Evolutionary conservation across 2,888 invertebrate species (phyloP), one percentile per base, ranked within the genome.

Genomic region (Zootermopsis nevadensis): DNA sequence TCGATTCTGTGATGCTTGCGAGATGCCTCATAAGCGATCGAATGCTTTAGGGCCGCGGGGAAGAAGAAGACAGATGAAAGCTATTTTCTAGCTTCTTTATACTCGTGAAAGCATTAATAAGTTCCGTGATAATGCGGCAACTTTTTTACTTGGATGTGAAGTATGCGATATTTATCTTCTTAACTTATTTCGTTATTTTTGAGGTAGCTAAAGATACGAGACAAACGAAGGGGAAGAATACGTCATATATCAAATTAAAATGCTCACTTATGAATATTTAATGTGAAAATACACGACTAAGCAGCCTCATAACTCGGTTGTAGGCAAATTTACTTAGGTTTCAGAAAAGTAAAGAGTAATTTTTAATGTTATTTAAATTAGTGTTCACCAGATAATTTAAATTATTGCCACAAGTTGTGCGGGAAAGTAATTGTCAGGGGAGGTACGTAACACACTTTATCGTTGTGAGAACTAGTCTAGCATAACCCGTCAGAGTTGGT

Each of bases 261-360:
- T 60, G 60, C 27, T 60, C 60, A 60, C 60, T 60, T 60, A 60
- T 60, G 60, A 60, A 60, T 60, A 60, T 60, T 60, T 60, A 60
- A n/a, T 60, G 60, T n/a, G 60, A n/a, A 60, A n/a, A 60, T n/a
- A 15, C 27, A 12, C 27, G n/a, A 2, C 6, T 27, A 4, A 60
- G n/a, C 27, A 60, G 60, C n/a, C n/a, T 24, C n/a, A 27, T n/a
- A 60, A 27, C 27, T 60, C 0, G 60, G n/a, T n/a, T 60, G 27
- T 6, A 60, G 12, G 27, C 4, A 60, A n/a, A 60, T 60, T 27
- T 60, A 12, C 60, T n/a, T 4, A n/a, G 6, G 27, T 24, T n/a
- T 60, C 27, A 60, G 60, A 7, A 60, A 48, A 60, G n/a, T 24
- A 27, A 12, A 3, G 15, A 4, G 60, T 60, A 60, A 27, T 60